These are phyloP conservation scores for Phoenicopterus ruber DNA, from an alignment of 2,113 vertebrate species.

Conservation along the genomic window DNA sequence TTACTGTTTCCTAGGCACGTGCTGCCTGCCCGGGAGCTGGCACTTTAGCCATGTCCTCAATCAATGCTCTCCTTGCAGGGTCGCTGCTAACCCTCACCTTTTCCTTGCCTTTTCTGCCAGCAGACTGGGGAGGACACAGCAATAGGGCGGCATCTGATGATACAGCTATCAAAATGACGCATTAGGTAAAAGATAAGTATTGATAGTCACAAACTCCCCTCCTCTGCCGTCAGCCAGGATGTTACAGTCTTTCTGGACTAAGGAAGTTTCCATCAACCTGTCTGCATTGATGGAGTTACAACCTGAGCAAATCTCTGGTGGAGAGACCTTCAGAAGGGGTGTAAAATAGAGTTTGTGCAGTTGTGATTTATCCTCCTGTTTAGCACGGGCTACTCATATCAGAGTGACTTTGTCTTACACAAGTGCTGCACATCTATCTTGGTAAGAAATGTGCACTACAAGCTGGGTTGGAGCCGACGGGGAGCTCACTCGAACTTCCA, in stretches of 20 bases:
- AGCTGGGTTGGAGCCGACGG: not conserved
- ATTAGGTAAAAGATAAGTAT: not conserved
- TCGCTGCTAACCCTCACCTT: not conserved
- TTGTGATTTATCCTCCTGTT: not conserved
- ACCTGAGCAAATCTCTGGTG: not conserved
- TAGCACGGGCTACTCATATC: not conserved
- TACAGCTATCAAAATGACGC: not conserved
- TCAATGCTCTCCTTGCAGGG: not conserved
- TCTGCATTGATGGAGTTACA: not conserved
- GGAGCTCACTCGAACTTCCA: not conserved
- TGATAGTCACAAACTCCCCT: not conserved
- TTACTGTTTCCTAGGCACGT: accelerated
- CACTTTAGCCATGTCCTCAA: not conserved
- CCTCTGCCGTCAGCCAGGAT: not conserved
- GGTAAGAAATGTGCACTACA: not conserved
- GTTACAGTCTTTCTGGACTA: not conserved
- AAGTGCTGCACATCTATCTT: not conserved
- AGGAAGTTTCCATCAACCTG: not conserved
- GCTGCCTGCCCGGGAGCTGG: not conserved
- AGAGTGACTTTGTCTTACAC: not conserved
- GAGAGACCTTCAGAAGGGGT: not conserved
- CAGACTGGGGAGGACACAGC: not conserved
- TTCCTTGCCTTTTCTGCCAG: not conserved
- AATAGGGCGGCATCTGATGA: not conserved
- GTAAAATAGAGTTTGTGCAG: not conserved